A percentile compares a stretch with the other conserved stretches of the same genome.
Evolutionary conservation across 2,113 vertebrate genomes (phyloP).

Genomic region (Myanophis thanlyinensis): DNA sequence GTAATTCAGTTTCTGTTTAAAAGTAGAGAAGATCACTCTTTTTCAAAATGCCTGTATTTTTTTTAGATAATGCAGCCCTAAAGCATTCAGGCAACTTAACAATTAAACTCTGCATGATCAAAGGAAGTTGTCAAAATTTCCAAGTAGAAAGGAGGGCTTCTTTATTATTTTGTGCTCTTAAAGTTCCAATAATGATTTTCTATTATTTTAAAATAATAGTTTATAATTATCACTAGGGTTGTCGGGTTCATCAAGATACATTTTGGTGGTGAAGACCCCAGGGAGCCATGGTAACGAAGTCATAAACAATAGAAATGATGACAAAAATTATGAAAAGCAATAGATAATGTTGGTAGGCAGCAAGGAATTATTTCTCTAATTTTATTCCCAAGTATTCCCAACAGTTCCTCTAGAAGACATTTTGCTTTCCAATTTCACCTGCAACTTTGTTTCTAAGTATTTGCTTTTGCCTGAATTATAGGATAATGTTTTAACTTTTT

Average conservation of each 20-base stretch:
- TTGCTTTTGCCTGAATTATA: background rate
- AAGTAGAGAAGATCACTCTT: slow-evolving; percentile 11
- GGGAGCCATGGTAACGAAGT: slow-evolving; percentile 5
- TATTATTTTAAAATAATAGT: slow-evolving; percentile 7
- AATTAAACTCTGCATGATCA: slow-evolving; percentile 34
- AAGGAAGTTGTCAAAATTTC: slow-evolving; percentile 31
- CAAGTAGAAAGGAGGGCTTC: slow-evolving; percentile 6
- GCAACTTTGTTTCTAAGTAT: background rate
- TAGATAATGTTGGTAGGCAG: background rate
- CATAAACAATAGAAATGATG: background rate
- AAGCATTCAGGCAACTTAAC: slow-evolving; percentile 25
- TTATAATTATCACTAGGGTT: accelerated
- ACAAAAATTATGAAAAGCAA: background rate
- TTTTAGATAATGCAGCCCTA: slow-evolving; percentile 13
- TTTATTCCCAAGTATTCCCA: background rate
- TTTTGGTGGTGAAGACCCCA: background rate
- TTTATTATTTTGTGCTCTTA: slow-evolving; percentile 15
- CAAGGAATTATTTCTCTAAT: background rate
- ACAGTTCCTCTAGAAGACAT: background rate
- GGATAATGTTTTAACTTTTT: background rate
- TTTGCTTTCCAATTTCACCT: background rate
- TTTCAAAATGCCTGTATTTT: background rate
- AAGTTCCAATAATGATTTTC: slow-evolving; percentile 29
- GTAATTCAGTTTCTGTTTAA: slow-evolving; percentile 32
- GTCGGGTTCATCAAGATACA: background rate